phyloP scores from a whole-genome alignment of 2,888 invertebrate species.

The Caenorhabditis drosophilae region DNA sequence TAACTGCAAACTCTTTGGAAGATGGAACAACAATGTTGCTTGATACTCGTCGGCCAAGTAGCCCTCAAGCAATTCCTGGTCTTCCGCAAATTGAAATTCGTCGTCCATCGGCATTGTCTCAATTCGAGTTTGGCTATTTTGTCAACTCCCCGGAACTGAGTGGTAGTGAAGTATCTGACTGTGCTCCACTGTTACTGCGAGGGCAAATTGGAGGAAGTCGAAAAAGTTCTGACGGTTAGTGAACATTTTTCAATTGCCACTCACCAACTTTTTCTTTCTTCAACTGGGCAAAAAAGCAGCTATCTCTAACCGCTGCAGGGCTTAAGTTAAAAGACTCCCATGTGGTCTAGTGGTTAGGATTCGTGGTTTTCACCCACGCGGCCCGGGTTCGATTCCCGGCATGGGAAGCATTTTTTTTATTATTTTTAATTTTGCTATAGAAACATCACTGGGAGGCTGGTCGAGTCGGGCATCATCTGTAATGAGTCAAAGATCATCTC shows the following conservation, averaged over 20 bases:
- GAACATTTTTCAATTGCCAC: neutral
- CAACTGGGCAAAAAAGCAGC: neutral
- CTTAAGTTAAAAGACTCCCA: slow-evolving; percentile 27
- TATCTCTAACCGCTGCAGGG: slow-evolving; percentile 45
- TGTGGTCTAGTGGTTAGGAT: slow-evolving; percentile 67
- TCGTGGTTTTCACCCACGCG: slow-evolving; percentile 67
- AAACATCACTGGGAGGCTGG: slow-evolving; percentile 66
- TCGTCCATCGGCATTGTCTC: slow-evolving; percentile 65
- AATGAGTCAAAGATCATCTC: slow-evolving; percentile 63
- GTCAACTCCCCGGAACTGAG: slow-evolving; percentile 66
- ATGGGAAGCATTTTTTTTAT: slow-evolving; percentile 41
- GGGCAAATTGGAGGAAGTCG: slow-evolving; percentile 42
- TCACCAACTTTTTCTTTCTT: neutral
- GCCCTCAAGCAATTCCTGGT: slow-evolving; percentile 67
- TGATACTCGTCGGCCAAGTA: slow-evolving; percentile 58
- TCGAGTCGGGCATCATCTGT: slow-evolving; percentile 65
- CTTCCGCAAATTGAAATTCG: slow-evolving; percentile 67
- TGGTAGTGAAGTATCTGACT: slow-evolving; percentile 60
- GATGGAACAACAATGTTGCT: slow-evolving; percentile 42
- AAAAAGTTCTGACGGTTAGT: slow-evolving; percentile 52
- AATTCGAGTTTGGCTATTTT: slow-evolving; percentile 68
- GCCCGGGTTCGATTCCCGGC: slow-evolving; percentile 68
- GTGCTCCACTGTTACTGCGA: slow-evolving; percentile 63
- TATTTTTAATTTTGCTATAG: slow-evolving; percentile 36
- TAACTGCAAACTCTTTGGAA: slow-evolving; percentile 42